Base-by-base conservation (phyloP, 2,113 vertebrate species). In the Todiramphus saurophagus region DNA sequence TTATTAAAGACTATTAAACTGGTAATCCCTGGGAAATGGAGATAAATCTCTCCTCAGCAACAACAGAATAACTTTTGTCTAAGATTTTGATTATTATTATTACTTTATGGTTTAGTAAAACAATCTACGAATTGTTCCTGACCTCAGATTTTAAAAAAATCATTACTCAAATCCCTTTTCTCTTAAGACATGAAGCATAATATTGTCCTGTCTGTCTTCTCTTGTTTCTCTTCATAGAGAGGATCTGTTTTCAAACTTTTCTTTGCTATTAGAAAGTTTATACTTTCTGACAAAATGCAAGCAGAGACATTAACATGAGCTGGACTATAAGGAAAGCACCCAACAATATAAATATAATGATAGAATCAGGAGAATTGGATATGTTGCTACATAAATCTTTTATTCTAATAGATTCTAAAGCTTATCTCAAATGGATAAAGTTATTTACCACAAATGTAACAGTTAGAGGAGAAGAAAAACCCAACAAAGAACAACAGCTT, bases 1-100 rank as follows among this genome's bases (percentile, higher is more conserved):
- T 85, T 96, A 94, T 96, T 94, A 94, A 97, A 95, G 78, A 81
- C 74, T 93, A 89, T 95, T 95, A 95, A 93, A 88, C 74, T 72
- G 60, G 73, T 95, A 96, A 96, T 95, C 91, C 86, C 69, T 90
- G 50, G 62, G 74, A 90, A 94, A 94, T 64, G 21, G 87, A 90
- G 68, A 68, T 90, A 96, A 96, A 91, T 92, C 79, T 95, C 83
- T 87, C 75, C 53, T 88, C 70, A 60, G 81, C n/a, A 70, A 37
- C 53, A 79, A 85, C 37, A 79, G 55, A 78, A 89, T 92, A 92
- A 84, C 60, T 95, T 93, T 83, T 66, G 62, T 76, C 89, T 92
- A 89, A 91, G 62, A 82, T 91, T 93, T 91, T 96, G 64, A 95
- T 97, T 87, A 93, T 97, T 92, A 58, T 89, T 84, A 94, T 89